A percentile compares a stretch with the other conserved stretches of the same genome.
phyloP scores from a whole-genome alignment of 2,888 invertebrate genomes.

The Spodoptera picta region DNA sequence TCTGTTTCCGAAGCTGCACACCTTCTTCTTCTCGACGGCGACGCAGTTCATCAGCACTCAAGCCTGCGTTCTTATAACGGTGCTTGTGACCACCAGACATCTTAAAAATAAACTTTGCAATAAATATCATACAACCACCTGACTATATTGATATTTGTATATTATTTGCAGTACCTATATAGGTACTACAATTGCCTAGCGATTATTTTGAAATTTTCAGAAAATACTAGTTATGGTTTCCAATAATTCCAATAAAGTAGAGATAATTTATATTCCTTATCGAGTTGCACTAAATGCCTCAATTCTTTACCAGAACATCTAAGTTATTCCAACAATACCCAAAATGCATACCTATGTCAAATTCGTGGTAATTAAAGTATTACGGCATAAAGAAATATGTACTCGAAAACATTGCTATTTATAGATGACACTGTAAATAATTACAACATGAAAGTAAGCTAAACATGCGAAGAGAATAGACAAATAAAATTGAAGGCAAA shows the following conservation, averaged over 20 bases:
- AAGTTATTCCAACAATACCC: slow-evolving; percentile 12
- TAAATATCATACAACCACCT: not conserved
- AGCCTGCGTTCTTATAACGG: slow-evolving; percentile 97
- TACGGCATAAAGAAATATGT: not conserved
- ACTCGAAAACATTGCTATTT: slow-evolving; percentile 7
- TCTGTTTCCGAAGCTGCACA: slow-evolving; percentile 97
- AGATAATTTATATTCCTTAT: not conserved
- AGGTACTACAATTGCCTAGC: no score
- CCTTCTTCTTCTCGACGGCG: slow-evolving; percentile 98
- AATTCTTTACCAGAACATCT: not conserved
- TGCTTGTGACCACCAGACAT: slow-evolving; percentile 96
- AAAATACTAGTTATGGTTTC: not conserved
- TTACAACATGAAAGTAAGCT: slow-evolving; percentile 11
- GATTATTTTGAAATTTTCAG: not conserved
- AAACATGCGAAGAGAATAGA: slow-evolving; percentile 28
- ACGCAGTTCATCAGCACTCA: slow-evolving; percentile 97
- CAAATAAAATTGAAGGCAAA: slow-evolving; percentile 32
- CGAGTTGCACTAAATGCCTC: not conserved
- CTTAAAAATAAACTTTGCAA: slow-evolving; percentile 67
- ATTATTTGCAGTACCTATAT: no score
- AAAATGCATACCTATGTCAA: slow-evolving; percentile 3
- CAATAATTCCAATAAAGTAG: not conserved
- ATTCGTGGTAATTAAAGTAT: slow-evolving; percentile 13
- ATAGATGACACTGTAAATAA: slow-evolving; percentile 20
- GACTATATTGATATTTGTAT: not conserved